Evolutionary conservation across 1,140 invertebrate genomes (phyloP).

Genomic region (Drosophila serrata): DNA sequence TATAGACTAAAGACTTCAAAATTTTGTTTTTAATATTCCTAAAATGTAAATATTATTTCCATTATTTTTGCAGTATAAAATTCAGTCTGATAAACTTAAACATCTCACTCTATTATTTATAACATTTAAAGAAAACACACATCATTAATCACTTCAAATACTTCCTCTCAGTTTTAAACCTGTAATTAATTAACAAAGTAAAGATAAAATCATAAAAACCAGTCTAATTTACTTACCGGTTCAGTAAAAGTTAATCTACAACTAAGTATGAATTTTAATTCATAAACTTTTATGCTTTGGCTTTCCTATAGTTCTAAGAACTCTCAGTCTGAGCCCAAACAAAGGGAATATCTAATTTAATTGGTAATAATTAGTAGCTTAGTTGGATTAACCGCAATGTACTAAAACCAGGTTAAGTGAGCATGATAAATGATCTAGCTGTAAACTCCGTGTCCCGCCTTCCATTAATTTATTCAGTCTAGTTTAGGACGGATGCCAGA

Average conservation of each 20-base stretch:
- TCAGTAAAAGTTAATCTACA: not conserved
- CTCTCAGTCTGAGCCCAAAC: not conserved
- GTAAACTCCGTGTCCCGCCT: conserved; percentile 28
- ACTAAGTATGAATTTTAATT: conserved; percentile 4
- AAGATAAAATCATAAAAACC: not conserved
- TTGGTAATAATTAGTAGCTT: conserved; percentile 18
- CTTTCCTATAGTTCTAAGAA: not conserved
- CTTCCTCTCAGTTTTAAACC: not conserved
- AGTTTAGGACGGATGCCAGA: conserved; percentile 7
- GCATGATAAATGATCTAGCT: conserved; percentile 38
- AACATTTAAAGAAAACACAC: not conserved
- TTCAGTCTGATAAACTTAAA: not conserved
- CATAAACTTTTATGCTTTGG: not conserved
- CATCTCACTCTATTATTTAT: not conserved
- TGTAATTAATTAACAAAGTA: conserved; percentile 6
- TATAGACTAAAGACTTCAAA: no score
- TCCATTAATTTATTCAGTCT: conserved; percentile 16
- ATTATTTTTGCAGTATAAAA: not conserved
- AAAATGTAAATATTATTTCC: not conserved
- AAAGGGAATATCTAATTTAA: conserved; percentile 8
- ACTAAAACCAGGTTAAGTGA: conserved; percentile 33
- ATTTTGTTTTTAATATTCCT: no score
- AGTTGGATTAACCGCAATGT: conserved; percentile 15
- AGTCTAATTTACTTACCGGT: conserved; percentile 8
- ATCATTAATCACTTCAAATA: not conserved